Evolutionary conservation across 2,797 vertebrate genomes (phyloP).

Genomic region (Protonibea diacanthus): DNA sequence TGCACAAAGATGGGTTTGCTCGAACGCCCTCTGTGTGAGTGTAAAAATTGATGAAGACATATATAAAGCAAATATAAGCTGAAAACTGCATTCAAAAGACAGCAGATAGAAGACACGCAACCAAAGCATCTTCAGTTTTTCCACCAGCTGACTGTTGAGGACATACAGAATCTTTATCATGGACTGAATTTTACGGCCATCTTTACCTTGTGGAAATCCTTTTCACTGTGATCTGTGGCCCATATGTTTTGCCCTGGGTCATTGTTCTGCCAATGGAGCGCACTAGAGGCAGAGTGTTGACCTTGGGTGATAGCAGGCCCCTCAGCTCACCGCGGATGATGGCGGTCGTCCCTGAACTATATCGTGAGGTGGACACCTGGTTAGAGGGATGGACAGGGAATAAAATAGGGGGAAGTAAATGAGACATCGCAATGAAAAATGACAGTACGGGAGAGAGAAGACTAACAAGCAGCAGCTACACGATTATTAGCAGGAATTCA

Average conservation of each 20-base stretch:
- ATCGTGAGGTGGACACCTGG: constrained; percentile 84
- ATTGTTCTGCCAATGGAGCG: constrained; percentile 88
- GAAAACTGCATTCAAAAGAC: background rate
- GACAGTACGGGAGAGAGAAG: background rate
- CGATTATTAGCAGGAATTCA: background rate
- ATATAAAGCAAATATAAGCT: background rate
- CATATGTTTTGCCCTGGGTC: constrained; percentile 90
- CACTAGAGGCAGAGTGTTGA: constrained; percentile 88
- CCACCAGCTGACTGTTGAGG: constrained; percentile 9
- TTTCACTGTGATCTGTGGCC: constrained; percentile 89
- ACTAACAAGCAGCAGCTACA: background rate
- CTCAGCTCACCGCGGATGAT: constrained; percentile 87
- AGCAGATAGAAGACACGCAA: background rate
- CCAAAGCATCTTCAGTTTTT: constrained; percentile 5
- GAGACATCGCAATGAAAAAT: background rate
- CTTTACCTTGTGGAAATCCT: constrained; percentile 85
- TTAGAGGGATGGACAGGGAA: background rate
- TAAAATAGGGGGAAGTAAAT: constrained; percentile 8
- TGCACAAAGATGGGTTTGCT: constrained; percentile 90
- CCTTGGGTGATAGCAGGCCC: constrained; percentile 88
- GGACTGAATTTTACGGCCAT: constrained; percentile 7
- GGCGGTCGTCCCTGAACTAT: constrained; percentile 85
- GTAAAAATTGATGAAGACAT: background rate
- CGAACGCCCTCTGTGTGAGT: constrained; percentile 83
- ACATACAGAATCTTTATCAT: background rate